Evolutionary conservation across 2,888 invertebrate genomes (phyloP).

Genomic region (Spialia ferax): DNA sequence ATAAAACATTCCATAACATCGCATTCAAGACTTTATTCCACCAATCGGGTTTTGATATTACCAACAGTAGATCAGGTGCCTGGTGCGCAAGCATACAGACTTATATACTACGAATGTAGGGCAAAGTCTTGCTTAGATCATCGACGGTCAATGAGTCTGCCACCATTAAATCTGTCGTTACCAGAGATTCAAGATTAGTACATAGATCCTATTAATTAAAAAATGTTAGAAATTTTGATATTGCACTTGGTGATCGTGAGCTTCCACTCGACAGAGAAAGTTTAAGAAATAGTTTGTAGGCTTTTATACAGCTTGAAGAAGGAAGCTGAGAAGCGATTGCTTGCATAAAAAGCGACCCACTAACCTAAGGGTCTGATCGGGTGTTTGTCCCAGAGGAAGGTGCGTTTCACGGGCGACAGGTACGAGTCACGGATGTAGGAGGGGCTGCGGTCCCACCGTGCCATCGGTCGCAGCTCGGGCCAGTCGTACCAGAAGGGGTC

Average conservation of each 20-base stretch:
- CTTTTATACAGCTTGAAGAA: slow-evolving; percentile 71
- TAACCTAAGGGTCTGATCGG: slow-evolving; percentile 96
- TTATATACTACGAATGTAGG: slow-evolving; percentile 83
- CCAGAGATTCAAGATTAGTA: slow-evolving; percentile 51
- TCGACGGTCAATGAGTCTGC: slow-evolving; percentile 78
- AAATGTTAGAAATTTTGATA: slow-evolving; percentile 43
- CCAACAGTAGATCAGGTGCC: slow-evolving; percentile 59
- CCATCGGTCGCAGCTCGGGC: slow-evolving; percentile 93
- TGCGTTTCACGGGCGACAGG: slow-evolving; percentile 96
- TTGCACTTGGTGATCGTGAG: slow-evolving; percentile 27
- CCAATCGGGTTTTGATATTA: slow-evolving; percentile 34
- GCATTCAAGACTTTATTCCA: slow-evolving; percentile 32
- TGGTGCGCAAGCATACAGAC: slow-evolving; percentile 54
- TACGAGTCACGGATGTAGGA: slow-evolving; percentile 95
- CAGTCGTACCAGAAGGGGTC: slow-evolving; percentile 97
- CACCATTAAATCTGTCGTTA: slow-evolving; percentile 84
- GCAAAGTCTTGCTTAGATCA: slow-evolving; percentile 80
- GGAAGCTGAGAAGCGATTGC: slow-evolving; percentile 56
- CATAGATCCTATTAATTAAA: slow-evolving; percentile 33
- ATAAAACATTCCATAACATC: slow-evolving; percentile 34
- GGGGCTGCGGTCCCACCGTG: slow-evolving; percentile 90
- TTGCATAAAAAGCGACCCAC: slow-evolving; percentile 83
- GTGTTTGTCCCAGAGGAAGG: slow-evolving; percentile 96
- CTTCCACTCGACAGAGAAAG: slow-evolving; percentile 50
- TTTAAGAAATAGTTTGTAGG: slow-evolving; percentile 48